These are phyloP conservation scores for Drosophila subsilvestris DNA, from an alignment of 2,888 invertebrate genomes.

Conservation along the genomic window DNA sequence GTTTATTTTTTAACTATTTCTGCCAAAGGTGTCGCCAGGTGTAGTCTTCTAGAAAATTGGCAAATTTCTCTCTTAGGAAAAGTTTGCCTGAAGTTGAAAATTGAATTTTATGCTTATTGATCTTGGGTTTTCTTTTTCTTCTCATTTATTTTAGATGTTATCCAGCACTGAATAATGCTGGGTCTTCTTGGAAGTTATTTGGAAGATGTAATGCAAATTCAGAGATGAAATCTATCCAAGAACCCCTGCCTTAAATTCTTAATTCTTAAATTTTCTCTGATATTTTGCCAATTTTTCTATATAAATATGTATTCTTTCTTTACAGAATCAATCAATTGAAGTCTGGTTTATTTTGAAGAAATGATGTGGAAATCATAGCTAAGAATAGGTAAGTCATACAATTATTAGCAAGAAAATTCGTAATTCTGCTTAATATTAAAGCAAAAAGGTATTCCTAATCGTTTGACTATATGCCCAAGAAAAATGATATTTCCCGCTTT, in stretches of 20 bases:
- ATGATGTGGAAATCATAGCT: not conserved
- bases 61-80: constrained; percentile 4
- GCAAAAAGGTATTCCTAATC: not conserved
- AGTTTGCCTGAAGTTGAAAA: not conserved
- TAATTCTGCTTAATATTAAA: not conserved
- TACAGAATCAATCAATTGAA: not conserved
- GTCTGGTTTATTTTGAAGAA: not conserved
- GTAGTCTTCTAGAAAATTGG: constrained; percentile 14
- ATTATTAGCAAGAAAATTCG: not conserved
- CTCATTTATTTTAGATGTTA: not conserved
- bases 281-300: not conserved
- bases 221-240: not conserved
- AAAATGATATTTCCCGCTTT: not conserved
- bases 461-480: not conserved
- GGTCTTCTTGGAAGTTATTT: not conserved
- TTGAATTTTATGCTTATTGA: constrained; percentile 3
- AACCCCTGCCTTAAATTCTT: not conserved
- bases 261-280: too few species aligned
- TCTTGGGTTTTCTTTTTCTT: not conserved
- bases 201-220: not conserved
- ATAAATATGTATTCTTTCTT: not conserved
- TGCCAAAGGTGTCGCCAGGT: constrained; percentile 56
- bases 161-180: not conserved
- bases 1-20: constrained; percentile 68
- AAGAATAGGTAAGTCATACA: not conserved